These are phyloP conservation scores for Busseola fusca DNA, from an alignment of 2,888 invertebrate species.

Conservation along the genomic window DNA sequence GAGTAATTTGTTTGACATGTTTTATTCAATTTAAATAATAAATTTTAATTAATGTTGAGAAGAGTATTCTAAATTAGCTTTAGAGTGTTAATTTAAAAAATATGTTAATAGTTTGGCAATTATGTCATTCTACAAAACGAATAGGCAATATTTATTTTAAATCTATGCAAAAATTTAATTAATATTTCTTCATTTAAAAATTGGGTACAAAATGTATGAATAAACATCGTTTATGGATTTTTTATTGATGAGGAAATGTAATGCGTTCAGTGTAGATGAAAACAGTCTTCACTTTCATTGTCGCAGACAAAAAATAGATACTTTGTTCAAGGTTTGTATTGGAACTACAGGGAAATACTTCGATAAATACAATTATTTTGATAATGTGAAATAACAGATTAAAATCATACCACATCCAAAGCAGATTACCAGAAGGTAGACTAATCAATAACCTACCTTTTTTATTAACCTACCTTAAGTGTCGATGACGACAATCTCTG, in stretches of 20 bases:
- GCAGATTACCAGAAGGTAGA: background rate
- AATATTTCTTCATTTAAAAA: conserved; percentile 7
- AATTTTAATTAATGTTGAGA: conserved; percentile 55
- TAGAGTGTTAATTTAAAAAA: conserved; percentile 36
- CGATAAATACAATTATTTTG: background rate
- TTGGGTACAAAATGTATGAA: no score
- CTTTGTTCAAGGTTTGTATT: background rate
- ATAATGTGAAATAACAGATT: background rate
- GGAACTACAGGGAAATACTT: background rate
- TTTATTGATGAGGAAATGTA: background rate
- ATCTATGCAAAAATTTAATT: conserved; percentile 20
- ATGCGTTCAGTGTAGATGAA: no score
- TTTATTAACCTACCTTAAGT: background rate
- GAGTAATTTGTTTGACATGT: conserved; percentile 40
- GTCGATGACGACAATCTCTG: conserved; percentile 7
- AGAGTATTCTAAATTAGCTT: conserved; percentile 37
- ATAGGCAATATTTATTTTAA: conserved; percentile 27
- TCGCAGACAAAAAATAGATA: no score
- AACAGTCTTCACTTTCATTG: background rate
- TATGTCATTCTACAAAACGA: conserved; percentile 3
- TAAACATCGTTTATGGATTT: background rate
- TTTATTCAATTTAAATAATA: conserved; percentile 20
- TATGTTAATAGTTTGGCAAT: conserved; percentile 44
- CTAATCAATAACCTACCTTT: conserved; percentile 6
- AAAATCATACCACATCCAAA: background rate